A percentile compares a stretch with the other conserved stretches of the same genome.
These are phyloP conservation scores for Mirounga angustirostris DNA, from an alignment of 2,113 vertebrate species.

Conservation along the genomic window DNA sequence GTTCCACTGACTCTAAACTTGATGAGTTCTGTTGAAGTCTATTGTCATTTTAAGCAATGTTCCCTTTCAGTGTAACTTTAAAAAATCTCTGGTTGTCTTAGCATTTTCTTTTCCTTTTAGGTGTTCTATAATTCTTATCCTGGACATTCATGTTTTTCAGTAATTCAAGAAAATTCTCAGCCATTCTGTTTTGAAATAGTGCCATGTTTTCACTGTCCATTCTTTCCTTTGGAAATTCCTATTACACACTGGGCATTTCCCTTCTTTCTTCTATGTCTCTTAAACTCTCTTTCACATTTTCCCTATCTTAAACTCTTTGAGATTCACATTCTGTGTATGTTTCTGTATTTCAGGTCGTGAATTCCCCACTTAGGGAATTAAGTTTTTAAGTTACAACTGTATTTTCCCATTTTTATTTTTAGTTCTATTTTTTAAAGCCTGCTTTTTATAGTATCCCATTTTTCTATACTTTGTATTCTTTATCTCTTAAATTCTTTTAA, in stretches of 20 bases:
- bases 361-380: background rate
- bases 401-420: slow-evolving; percentile 30
- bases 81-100: background rate
- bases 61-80: background rate
- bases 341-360: background rate
- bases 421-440: background rate
- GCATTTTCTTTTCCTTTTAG: background rate
- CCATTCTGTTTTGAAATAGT: slow-evolving; percentile 18
- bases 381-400: slow-evolving; percentile 9
- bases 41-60: slow-evolving; percentile 1
- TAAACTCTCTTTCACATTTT: background rate
- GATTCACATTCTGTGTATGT: background rate
- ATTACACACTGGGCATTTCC: background rate
- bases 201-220: background rate
- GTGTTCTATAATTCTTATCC: background rate
- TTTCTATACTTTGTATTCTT: background rate
- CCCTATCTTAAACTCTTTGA: background rate
- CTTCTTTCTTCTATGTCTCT: background rate
- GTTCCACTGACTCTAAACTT: background rate
- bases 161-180: slow-evolving; percentile 12
- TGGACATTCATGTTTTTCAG: slow-evolving; percentile 31
- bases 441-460: background rate
- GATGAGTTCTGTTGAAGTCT: background rate
- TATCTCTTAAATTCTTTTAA: slow-evolving; percentile 20
- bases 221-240: slow-evolving; percentile 17